These are phyloP conservation scores for Steatornis caripensis DNA, from an alignment of 2,113 vertebrate species.

Conservation along the genomic window DNA sequence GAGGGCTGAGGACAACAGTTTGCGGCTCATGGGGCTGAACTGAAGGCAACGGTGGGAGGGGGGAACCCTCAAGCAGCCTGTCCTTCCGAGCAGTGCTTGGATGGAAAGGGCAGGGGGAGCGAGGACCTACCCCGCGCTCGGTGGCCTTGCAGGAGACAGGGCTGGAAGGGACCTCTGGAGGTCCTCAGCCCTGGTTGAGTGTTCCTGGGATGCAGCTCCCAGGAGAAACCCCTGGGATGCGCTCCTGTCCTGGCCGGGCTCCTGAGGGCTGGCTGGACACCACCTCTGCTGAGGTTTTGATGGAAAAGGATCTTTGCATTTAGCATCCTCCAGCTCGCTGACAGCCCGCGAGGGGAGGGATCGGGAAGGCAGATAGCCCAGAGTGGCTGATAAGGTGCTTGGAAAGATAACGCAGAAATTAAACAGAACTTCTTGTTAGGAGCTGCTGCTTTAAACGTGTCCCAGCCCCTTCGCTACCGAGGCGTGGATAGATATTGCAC, in stretches of 20 bases:
- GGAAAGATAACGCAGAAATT: conserved; percentile 15
- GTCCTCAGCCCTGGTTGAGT: not conserved
- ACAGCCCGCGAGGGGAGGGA: not conserved
- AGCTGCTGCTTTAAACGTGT: not conserved
- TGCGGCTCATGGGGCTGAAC: rapidly evolving
- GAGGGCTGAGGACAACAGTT: not conserved
- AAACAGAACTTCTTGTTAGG: not conserved
- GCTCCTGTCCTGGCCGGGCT: rapidly evolving
- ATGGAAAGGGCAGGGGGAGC: not conserved
- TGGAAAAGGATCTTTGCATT: not conserved
- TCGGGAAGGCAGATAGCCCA: not conserved
- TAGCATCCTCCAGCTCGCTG: not conserved
- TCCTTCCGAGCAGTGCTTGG: rapidly evolving
- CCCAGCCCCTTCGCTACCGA: not conserved
- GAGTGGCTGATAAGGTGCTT: not conserved
- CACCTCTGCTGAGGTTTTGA: rapidly evolving
- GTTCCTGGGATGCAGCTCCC: not conserved
- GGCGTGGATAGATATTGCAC: not conserved
- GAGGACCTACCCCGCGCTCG: rapidly evolving
- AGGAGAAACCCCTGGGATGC: not conserved
- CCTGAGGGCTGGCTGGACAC: not conserved
- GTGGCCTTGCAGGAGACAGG: rapidly evolving
- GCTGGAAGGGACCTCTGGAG: not conserved
- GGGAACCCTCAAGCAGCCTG: rapidly evolving
- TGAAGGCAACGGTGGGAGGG: rapidly evolving